Base-by-base conservation (phyloP, 1,140 invertebrate species). In the Drosophila insularis region DNA sequence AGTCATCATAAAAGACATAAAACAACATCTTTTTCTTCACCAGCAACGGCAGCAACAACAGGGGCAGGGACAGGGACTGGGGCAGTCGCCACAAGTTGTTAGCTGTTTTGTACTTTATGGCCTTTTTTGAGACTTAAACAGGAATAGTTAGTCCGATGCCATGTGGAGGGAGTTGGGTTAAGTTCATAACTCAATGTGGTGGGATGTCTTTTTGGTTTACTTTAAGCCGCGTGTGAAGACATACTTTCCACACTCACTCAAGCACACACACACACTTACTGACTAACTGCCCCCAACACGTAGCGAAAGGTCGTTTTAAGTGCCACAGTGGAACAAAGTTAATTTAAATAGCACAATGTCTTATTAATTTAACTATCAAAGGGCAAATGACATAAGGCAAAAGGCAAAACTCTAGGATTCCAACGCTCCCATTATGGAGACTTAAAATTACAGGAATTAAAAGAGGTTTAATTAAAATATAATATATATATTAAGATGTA, bases 41-140 rank as follows among this genome's bases (percentile, higher is more conserved):
- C 81, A 86, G 67, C 74, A 50, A 78, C 76, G 67, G 71, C 79
- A 70, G 78, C 63, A 59, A n/a, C n/a, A n/a, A n/a, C n/a, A n/a
- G n/a, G n/a, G n/a, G 27, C 27, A 27, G 27, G 27, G 27, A 0
- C 6, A 27, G 27, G 5, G 27, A 0, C 6, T 5, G 27, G 5
- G 27, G 74, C 61, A 64, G 80, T 79, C 71, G 70, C 75, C 74
- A 73, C 78, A 84, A 82, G 81, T 85, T 85, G 81, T 85, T 84
- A 81, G 81, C 78, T 86, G 81, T 71, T 86, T 80, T 77, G 78
- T 86, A 81, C 74, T 85, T 85, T 85, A 85, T 87, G 82, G 78
- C 68, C 62, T 74, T 74, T 67, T 67, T 63, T 4, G 65, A 72
- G 40, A 60, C 63, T 19, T 35, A 68, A 75, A 75, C 68, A 75